A percentile compares a stretch with the other conserved stretches of the same genome.
These are phyloP conservation scores for Penelope pileata DNA, from an alignment of 2,113 vertebrate genomes.

Conservation along the genomic window DNA sequence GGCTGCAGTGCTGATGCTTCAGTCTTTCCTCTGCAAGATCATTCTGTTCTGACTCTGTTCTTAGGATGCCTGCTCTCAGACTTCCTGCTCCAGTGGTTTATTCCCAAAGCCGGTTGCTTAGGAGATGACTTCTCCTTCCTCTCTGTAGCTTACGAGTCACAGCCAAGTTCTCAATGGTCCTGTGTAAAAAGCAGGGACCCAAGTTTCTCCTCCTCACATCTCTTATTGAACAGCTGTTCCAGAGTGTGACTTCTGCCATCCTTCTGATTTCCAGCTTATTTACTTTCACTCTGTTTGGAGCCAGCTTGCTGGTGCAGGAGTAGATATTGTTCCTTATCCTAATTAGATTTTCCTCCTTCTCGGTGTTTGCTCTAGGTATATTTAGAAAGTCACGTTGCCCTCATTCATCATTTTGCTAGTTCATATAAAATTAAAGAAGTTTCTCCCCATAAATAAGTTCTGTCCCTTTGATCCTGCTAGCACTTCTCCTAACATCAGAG, in stretches of 20 bases:
- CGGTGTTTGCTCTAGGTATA: neutral
- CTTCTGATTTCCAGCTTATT: neutral
- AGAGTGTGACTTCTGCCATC: neutral
- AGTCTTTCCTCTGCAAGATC: neutral
- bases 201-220: neutral
- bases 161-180: neutral
- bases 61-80: neutral
- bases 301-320: neutral
- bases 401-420: neutral
- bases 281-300: neutral
- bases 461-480: neutral
- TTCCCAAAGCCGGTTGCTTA: neutral
- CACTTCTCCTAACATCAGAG: neutral
- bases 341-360: neutral
- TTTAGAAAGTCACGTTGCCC: neutral
- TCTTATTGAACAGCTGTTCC: neutral
- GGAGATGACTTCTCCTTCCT: neutral
- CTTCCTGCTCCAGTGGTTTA: neutral
- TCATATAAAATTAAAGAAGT: neutral
- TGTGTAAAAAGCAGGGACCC: neutral
- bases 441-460: neutral
- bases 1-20: neutral
- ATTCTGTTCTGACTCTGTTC: neutral
- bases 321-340: neutral
- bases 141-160: neutral